These are phyloP conservation scores for Brachionus rubens DNA, from an alignment of 1,140 invertebrate genomes.

Conservation along the genomic window DNA sequence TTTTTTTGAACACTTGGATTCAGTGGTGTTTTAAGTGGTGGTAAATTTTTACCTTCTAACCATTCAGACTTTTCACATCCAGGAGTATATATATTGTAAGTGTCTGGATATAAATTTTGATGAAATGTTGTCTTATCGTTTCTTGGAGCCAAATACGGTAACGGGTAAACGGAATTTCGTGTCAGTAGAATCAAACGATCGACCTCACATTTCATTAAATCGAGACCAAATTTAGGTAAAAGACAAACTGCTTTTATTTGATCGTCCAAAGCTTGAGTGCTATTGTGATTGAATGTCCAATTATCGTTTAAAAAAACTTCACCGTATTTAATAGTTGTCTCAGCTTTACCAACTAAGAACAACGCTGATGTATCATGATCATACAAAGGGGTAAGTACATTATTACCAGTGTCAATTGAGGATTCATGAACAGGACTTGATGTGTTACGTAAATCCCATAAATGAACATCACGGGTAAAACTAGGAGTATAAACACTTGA, in stretches of 20 bases:
- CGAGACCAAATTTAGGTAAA: constrained; percentile 82
- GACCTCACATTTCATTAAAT: constrained; percentile 90
- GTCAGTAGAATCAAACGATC: constrained; percentile 81
- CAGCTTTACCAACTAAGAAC: constrained; percentile 72
- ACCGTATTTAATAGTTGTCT: constrained; percentile 28
- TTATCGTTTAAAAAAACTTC: constrained; percentile 1
- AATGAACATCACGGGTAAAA: constrained; percentile 73
- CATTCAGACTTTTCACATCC: constrained; percentile 75
- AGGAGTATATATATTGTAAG: constrained; percentile 71
- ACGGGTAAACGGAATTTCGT: constrained; percentile 77
- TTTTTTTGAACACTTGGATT: constrained; percentile 21
- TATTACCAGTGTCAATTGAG: constrained; percentile 80
- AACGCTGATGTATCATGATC: constrained; percentile 89
- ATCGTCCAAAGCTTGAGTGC: constrained; percentile 52
- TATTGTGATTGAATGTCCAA: constrained; percentile 41
- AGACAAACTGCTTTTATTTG: constrained; percentile 86
- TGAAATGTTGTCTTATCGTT: constrained; percentile 68
- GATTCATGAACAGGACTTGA: constrained; percentile 72
- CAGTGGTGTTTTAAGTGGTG: background rate
- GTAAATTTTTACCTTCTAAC: constrained; percentile 56
- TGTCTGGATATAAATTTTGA: constrained; percentile 84
- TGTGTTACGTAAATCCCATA: constrained; percentile 80
- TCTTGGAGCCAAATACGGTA: constrained; percentile 87
- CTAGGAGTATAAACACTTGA: constrained; percentile 72
- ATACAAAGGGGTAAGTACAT: constrained; percentile 79